phyloP scores from a whole-genome alignment of 2,797 vertebrate genomes.

The Acipenser transmontanus region DNA sequence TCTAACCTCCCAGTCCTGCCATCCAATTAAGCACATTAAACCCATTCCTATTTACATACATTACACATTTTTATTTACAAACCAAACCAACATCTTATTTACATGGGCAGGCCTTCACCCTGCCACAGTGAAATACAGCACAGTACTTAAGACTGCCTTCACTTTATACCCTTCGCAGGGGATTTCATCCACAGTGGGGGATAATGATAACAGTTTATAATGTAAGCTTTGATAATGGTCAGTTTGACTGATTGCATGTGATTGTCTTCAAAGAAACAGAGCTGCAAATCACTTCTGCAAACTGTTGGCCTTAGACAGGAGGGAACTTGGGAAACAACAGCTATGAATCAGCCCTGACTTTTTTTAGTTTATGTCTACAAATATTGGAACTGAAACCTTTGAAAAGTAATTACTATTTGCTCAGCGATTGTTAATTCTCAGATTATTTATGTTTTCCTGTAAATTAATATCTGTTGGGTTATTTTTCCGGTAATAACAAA shows the following conservation, averaged over 20 bases:
- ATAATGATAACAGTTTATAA: too few species aligned
- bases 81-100: too few species aligned
- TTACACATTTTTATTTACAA: too few species aligned
- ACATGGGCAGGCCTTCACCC: too few species aligned
- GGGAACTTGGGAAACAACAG: slow-evolving; percentile 6
- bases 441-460: slow-evolving; percentile 21
- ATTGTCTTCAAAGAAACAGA: not conserved
- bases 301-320: slow-evolving; percentile 2
- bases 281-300: not conserved
- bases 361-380: not conserved
- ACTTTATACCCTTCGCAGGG: too few species aligned
- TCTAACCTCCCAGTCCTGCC: too few species aligned
- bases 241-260: not conserved
- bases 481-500: slow-evolving; percentile 35
- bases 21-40: too few species aligned
- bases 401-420: slow-evolving; percentile 12
- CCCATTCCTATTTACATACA: too few species aligned
- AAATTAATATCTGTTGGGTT: slow-evolving; percentile 29
- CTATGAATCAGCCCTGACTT: not conserved
- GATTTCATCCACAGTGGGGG: too few species aligned
- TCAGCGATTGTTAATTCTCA: slow-evolving; percentile 18
- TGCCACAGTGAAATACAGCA: too few species aligned
- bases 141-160: too few species aligned
- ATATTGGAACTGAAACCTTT: slow-evolving; percentile 21
- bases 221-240: not conserved